These are phyloP conservation scores for Austrofundulus limnaeus DNA, from an alignment of 2,113 vertebrate genomes.

Conservation along the genomic window DNA sequence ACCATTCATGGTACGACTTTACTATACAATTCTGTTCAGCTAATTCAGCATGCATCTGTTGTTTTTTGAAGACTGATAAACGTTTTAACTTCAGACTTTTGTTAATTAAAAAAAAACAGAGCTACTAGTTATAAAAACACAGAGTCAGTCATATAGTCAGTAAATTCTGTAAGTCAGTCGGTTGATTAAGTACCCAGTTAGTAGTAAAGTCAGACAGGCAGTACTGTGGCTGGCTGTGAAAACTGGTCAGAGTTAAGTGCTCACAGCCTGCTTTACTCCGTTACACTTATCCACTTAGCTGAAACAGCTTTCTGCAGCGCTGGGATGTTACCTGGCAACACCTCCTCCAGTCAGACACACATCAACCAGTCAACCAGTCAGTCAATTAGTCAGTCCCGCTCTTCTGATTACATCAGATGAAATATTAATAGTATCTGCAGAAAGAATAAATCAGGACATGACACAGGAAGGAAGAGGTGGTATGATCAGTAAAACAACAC, in stretches of 20 bases:
- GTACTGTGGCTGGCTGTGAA: conserved; percentile 26
- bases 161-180: conserved; percentile 19
- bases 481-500: not conserved
- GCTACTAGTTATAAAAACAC: conserved; percentile 4
- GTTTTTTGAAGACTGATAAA: too few relatives aligned
- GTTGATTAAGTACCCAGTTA: conserved; percentile 37
- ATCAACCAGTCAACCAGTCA: conserved; percentile 30
- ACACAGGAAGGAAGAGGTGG: not conserved
- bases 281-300: conserved; percentile 68
- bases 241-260: conserved; percentile 47
- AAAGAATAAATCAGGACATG: conserved; percentile 1
- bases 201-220: conserved; percentile 24
- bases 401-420: conserved; percentile 40
- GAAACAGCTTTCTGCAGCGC: conserved; percentile 57
- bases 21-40: too few relatives aligned
- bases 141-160: conserved; percentile 7
- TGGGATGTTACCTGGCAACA: conserved; percentile 57
- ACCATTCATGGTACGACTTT: too few relatives aligned
- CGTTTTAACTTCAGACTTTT: too few relatives aligned
- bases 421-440: conserved; percentile 18
- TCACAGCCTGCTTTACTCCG: conserved; percentile 42
- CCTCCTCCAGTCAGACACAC: conserved; percentile 28
- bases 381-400: conserved; percentile 39
- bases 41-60: too few relatives aligned
- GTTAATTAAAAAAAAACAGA: not conserved